Conservation (phyloP, 2,797 vertebrate species). For the Momotus momota region DNA sequence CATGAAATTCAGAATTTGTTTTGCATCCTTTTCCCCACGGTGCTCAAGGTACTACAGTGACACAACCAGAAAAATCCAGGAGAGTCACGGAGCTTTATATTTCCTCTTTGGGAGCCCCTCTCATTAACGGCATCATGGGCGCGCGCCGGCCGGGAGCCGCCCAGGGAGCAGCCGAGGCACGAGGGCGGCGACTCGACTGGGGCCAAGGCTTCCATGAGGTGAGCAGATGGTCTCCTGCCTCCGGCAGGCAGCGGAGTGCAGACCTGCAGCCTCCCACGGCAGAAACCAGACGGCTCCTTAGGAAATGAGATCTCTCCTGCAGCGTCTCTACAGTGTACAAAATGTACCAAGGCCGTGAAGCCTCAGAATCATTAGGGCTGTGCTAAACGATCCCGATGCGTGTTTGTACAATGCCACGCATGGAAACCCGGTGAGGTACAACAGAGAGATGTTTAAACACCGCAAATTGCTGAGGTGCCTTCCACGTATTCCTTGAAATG, state of each 20-base stretch:
- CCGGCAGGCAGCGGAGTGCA: background rate
- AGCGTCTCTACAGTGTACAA: background rate
- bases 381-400: background rate
- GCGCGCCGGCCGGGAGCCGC: background rate
- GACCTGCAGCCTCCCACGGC: background rate
- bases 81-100: background rate
- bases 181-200: rapidly evolving
- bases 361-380: background rate
- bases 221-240: background rate
- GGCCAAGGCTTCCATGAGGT: background rate
- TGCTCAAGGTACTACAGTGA: background rate
- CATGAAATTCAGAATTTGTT: background rate
- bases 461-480: background rate
- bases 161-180: rapidly evolving
- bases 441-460: background rate
- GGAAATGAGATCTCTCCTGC: background rate
- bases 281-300: background rate
- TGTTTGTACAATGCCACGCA: background rate
- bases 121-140: background rate
- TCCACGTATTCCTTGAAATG: background rate
- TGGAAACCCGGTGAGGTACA: background rate
- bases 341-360: too few relatives aligned
- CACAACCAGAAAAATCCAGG: background rate
- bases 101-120: background rate
- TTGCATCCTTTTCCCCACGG: background rate